Conservation (phyloP, 2,797 vertebrate species). For the Scolopax bukidnonensis region DNA sequence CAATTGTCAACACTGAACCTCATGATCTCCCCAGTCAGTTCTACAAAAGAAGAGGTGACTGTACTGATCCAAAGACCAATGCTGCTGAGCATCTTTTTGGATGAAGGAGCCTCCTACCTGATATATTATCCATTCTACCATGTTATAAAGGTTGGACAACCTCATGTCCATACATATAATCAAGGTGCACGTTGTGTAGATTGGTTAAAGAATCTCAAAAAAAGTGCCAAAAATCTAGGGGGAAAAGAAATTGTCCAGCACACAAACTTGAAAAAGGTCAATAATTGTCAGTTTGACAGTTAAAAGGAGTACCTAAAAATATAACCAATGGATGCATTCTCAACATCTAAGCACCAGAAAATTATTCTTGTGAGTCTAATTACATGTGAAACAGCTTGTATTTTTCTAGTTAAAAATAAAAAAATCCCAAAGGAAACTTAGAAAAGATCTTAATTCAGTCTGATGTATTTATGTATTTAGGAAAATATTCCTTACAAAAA, state of each 20-base stretch:
- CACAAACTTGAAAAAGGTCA: not conserved
- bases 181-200: fast-evolving
- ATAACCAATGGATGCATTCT: not conserved
- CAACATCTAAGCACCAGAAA: not conserved
- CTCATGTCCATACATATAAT: not conserved
- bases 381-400: not conserved
- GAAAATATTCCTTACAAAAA: not conserved
- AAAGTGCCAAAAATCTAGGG: not conserved
- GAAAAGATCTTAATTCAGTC: not conserved
- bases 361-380: not conserved
- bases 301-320: not conserved
- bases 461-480: not conserved
- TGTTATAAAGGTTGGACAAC: fast-evolving
- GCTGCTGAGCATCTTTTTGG: not conserved
- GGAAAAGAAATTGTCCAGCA: not conserved
- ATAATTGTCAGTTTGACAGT: not conserved
- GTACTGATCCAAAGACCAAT: not conserved
- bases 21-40: fast-evolving
- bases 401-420: not conserved
- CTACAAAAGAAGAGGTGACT: not conserved
- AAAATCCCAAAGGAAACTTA: not conserved
- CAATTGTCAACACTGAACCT: not conserved
- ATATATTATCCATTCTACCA: not conserved
- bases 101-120: not conserved
- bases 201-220: not conserved